A percentile compares a stretch with the other conserved stretches of the same genome.
Evolutionary conservation across 2,797 vertebrate species (phyloP).

Genomic region (Argyrosomus regius): DNA sequence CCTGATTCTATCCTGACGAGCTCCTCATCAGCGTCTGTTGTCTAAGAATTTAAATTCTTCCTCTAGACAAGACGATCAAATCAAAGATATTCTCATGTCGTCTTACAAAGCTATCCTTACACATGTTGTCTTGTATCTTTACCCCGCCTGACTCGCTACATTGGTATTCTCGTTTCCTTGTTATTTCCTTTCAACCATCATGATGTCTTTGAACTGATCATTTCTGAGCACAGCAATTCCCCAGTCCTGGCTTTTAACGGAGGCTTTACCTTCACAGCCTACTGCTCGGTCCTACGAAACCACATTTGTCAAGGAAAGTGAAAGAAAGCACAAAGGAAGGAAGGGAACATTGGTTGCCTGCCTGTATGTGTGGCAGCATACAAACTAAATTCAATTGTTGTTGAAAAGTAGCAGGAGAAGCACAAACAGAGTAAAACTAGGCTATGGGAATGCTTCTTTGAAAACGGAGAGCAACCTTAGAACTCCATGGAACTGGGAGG

Average conservation of each 20-base stretch:
- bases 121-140: constrained; percentile 19
- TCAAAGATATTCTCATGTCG: constrained; percentile 31
- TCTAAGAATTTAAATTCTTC: constrained; percentile 35
- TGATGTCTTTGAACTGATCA: constrained; percentile 47
- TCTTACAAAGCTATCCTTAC: constrained; percentile 28
- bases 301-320: constrained; percentile 57
- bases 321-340: constrained; percentile 55
- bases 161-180: constrained; percentile 42
- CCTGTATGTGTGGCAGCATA: constrained; percentile 21
- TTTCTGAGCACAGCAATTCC: constrained; percentile 41
- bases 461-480: constrained; percentile 23
- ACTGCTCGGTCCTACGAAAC: constrained; percentile 41
- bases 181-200: constrained; percentile 44
- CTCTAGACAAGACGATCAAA: constrained; percentile 23
- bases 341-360: constrained; percentile 25
- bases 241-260: constrained; percentile 40
- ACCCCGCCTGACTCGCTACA: not conserved
- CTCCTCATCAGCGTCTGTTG: constrained; percentile 38
- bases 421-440: constrained; percentile 43
- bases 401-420: constrained; percentile 48
- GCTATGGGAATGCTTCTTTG: constrained; percentile 48
- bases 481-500: constrained; percentile 45
- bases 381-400: constrained; percentile 39
- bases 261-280: constrained; percentile 49
- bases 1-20: constrained; percentile 49